Evolutionary conservation across 2,888 invertebrate genomes (phyloP).

Genomic region (Athalia circularis): DNA sequence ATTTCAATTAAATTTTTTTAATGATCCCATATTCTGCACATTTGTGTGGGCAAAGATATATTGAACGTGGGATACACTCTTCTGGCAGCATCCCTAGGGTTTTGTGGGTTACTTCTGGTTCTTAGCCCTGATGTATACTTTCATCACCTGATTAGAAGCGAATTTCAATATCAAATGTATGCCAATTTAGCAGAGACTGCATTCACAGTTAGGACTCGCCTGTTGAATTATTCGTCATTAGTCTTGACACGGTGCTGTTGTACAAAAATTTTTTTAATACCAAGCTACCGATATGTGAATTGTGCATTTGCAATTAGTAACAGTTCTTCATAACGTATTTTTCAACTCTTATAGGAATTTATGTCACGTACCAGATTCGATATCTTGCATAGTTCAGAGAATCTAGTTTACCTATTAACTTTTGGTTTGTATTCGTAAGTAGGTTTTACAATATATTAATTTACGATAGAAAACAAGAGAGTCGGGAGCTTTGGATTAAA

Average conservation of each 20-base stretch:
- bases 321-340: not conserved
- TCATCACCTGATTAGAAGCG: not conserved
- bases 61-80: too few species aligned
- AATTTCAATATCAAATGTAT: not conserved
- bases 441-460: constrained; percentile 7
- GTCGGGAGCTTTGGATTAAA: not conserved
- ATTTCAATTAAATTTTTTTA: too few species aligned
- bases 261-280: constrained; percentile 7
- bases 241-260: constrained; percentile 1
- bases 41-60: too few species aligned
- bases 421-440: constrained; percentile 15
- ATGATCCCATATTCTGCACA: too few species aligned
- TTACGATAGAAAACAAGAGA: not conserved
- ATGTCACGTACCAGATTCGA: not conserved
- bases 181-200: not conserved
- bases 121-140: not conserved
- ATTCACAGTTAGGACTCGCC: not conserved
- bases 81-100: too few species aligned
- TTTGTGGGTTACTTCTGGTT: too few species aligned
- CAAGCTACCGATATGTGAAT: not conserved
- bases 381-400: constrained; percentile 28
- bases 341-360: not conserved
- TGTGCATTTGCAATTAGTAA: not conserved
- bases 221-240: constrained; percentile 8
- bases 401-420: constrained; percentile 4